Conservation (phyloP, 2,113 vertebrate species). For the Catagonus wagneri region DNA sequence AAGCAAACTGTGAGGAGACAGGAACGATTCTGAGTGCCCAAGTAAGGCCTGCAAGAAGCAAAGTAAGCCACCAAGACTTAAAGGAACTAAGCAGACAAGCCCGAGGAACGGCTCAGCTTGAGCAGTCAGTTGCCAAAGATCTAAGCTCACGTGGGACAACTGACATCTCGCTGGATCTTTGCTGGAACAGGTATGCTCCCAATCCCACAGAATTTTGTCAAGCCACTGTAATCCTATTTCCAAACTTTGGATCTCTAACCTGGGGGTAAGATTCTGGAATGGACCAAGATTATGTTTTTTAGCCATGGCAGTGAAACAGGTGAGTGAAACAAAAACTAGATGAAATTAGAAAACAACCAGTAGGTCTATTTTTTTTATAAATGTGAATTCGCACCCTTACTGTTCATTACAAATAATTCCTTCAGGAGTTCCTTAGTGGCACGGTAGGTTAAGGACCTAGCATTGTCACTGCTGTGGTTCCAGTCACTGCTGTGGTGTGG, state of each 20-base stretch:
- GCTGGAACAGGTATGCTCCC: not conserved
- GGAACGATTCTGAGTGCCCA: not conserved
- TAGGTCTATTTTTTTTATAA: not conserved
- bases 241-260: not conserved
- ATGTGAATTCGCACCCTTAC: not conserved
- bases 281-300: not conserved
- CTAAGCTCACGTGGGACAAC: not conserved
- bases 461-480: no score
- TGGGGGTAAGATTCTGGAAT: not conserved
- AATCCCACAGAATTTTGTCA: not conserved
- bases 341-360: not conserved
- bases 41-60: not conserved
- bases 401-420: not conserved
- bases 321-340: conserved; percentile 20
- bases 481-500: no score
- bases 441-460: no score
- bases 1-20: not conserved
- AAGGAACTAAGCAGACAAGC: no score
- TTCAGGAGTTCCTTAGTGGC: no score
- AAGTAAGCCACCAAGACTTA: not conserved
- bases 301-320: not conserved
- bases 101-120: not conserved
- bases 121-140: not conserved
- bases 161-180: not conserved
- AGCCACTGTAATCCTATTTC: not conserved